phyloP scores from a whole-genome alignment of 2,113 vertebrate species.

The Corythornis vintsioides region DNA sequence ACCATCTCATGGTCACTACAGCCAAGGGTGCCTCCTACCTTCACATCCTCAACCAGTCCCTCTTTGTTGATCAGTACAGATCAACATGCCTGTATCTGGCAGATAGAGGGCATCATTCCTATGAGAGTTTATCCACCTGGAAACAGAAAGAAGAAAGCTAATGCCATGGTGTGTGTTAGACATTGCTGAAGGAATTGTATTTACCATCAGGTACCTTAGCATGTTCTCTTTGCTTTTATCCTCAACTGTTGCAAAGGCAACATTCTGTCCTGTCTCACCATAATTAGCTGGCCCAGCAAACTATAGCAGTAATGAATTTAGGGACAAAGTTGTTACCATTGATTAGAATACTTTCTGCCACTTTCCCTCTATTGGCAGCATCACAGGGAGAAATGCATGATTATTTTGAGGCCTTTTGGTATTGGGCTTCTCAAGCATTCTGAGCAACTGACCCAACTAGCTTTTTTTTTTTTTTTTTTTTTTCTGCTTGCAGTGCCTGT shows the following conservation, averaged over 20 bases:
- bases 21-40: no score
- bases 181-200: background rate
- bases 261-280: background rate
- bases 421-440: background rate
- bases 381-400: background rate
- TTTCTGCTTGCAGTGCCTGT: background rate
- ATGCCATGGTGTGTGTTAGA: fast-evolving
- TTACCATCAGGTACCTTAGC: background rate
- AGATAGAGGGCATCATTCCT: background rate
- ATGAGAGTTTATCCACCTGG: background rate
- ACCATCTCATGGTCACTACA: no score
- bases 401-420: background rate
- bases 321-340: background rate
- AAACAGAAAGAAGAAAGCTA: background rate
- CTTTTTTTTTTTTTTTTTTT: background rate
- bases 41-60: no score
- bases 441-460: background rate
- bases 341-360: background rate
- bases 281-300: background rate
- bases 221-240: background rate
- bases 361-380: background rate
- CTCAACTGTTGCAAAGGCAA: background rate
- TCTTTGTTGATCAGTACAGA: no score
- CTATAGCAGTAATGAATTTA: background rate
- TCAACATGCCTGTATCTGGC: background rate